Evolutionary conservation across 2,113 vertebrate genomes (phyloP), one percentile per base, ranked within the genome.

Genomic region (Vulpes lagopus): DNA sequence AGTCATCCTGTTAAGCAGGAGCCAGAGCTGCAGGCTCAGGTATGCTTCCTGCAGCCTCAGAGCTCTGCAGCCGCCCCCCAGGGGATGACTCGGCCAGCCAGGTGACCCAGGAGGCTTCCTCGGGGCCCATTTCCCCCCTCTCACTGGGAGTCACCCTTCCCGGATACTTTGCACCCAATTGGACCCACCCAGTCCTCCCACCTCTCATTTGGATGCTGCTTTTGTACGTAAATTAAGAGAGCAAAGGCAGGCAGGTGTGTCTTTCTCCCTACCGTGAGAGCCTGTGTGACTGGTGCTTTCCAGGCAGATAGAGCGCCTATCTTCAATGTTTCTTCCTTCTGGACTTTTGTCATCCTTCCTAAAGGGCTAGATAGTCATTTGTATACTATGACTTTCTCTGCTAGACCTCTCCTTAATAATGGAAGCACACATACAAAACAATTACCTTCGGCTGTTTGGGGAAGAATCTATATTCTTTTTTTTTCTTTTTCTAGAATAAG

Each of bases 341-440:
- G 30, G 69, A 4, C 38, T 6, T 62, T 74, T 95, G 82, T 73
- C 67, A 62, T 86, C n/a, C 30, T 90, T 69, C 27, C 38, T 73
- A 59, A 81, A 94, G 23, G 60, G 49, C 49, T 86, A 82, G 81
- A 60, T 51, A 8, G 67, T 65, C 53, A 93, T 97, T 93, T 94
- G 89, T 81, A 67, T 96, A 69, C 62, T 88, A 3, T 97, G 60
- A 67, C 74, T 84, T 71, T 71, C 86, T 84, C 82, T 96, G 60
- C 81, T 59, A 64, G 74, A 74, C 35, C 17, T 83, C 4, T 1
- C 20, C 22, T 86, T 93, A 55, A 16, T 93, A 55, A 16, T 5
- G 80, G 90, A 53, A 12, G 3, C 57, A 30, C 60, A 35, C 1
- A 32, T 30, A 59, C 32, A 71, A 95, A 89, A 91, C 55, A 78